These are phyloP conservation scores for Platyrinchus mystaceus DNA, from an alignment of 2,797 vertebrate species.

Conservation along the genomic window DNA sequence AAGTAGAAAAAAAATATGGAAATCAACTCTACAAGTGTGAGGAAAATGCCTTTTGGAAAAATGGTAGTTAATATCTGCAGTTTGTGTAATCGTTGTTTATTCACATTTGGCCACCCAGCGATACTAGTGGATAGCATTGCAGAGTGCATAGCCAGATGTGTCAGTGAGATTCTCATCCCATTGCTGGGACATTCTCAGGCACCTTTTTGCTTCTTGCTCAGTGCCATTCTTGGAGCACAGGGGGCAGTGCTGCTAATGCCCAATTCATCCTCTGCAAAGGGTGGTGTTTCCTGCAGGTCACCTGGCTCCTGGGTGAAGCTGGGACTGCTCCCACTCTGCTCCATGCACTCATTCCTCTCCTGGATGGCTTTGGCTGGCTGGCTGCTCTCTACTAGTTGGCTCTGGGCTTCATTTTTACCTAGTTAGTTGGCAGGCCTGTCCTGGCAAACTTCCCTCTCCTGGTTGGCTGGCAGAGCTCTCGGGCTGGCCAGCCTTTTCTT, in stretches of 20 bases:
- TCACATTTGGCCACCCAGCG: not conserved
- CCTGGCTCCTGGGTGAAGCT: not conserved
- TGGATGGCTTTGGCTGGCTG: not conserved
- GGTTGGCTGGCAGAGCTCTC: not conserved
- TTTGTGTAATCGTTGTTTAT: not conserved
- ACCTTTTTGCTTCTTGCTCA: not conserved
- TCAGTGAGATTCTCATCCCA: not conserved
- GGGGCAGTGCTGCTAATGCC: not conserved
- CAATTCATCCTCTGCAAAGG: rapidly evolving
- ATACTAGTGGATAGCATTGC: not conserved
- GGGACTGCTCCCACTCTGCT: not conserved
- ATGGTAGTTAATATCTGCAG: not conserved
- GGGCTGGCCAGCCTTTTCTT: not conserved
- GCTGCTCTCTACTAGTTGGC: not conserved
- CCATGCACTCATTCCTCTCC: rapidly evolving
- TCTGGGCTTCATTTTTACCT: not conserved
- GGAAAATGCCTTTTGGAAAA: not conserved
- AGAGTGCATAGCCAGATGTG: not conserved
- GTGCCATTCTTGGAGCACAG: not conserved
- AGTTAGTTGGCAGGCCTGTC: not conserved
- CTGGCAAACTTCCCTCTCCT: constrained; percentile 1
- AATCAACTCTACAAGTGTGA: not conserved
- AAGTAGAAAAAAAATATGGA: not conserved
- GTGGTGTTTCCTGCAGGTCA: not conserved
- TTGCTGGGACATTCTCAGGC: not conserved